Conservation (phyloP, 2,888 invertebrate genomes). For the Cremastobaeus sp. region DNA sequence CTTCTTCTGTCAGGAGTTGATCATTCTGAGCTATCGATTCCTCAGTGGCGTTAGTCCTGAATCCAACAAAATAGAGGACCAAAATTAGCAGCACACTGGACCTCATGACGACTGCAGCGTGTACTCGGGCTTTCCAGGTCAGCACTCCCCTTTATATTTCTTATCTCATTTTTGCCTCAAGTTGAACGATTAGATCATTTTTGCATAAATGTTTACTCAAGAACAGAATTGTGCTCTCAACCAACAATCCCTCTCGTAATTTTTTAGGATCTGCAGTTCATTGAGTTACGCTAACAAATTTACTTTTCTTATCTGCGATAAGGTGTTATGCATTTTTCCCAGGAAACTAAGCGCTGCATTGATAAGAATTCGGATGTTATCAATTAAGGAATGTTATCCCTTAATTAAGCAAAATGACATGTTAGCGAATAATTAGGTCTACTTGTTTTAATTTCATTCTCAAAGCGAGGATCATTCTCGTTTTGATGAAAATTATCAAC, state of each 20-base stretch:
- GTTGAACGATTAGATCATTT: conserved; percentile 31
- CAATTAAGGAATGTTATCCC: too few relatives aligned
- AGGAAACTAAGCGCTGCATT: too few relatives aligned
- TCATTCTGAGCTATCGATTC: conserved; percentile 6
- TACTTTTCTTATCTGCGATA: conserved; percentile 47
- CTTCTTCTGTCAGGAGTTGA: conserved; percentile 48
- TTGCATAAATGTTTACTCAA: conserved; percentile 31
- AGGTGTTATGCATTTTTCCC: too few relatives aligned
- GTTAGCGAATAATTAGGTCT: too few relatives aligned
- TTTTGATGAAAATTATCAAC: too few relatives aligned
- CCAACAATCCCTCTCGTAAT: conserved; percentile 38
- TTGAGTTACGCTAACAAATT: too few relatives aligned
- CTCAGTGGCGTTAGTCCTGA: not conserved
- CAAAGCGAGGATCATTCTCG: too few relatives aligned
- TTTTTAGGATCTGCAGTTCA: too few relatives aligned
- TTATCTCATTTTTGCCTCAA: conserved; percentile 35
- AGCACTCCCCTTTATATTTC: conserved; percentile 65
- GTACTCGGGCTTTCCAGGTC: conserved; percentile 6
- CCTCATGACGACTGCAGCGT: conserved; percentile 20
- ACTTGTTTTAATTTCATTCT: too few relatives aligned
- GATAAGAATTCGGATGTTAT: too few relatives aligned
- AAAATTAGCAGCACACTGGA: conserved; percentile 19
- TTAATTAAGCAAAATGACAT: too few relatives aligned
- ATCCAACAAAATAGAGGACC: not conserved
- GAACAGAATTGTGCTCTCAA: conserved; percentile 40